Conservation (phyloP, 2,797 vertebrate species). For the Sebastes wilsoni region DNA sequence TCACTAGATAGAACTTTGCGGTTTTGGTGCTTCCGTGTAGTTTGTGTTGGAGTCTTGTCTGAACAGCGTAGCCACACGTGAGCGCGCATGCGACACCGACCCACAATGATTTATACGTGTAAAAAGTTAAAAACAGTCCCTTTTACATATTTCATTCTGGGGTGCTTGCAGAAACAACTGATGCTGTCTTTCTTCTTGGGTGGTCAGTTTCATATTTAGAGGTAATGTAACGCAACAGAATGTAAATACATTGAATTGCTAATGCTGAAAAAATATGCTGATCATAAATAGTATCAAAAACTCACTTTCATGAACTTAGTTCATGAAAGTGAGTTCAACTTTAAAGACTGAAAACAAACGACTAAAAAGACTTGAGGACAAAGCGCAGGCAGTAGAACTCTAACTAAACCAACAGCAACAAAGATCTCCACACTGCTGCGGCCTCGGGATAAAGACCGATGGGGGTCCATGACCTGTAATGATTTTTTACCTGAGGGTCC, state of each 20-base stretch:
- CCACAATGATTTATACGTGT: too few relatives aligned
- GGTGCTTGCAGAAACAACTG: neutral
- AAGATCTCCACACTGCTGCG: neutral
- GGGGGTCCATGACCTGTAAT: slow-evolving; percentile 48
- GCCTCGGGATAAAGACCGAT: slow-evolving; percentile 26
- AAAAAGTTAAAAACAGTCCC: too few relatives aligned
- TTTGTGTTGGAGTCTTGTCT: too few relatives aligned
- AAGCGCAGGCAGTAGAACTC: neutral
- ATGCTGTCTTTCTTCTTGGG: too few relatives aligned
- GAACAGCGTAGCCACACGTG: too few relatives aligned
- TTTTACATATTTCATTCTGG: neutral
- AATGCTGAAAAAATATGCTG: neutral
- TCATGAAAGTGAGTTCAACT: neutral
- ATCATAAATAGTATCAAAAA: neutral
- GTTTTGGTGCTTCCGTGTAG: too few relatives aligned
- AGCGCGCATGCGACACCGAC: too few relatives aligned
- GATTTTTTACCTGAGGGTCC: slow-evolving; percentile 47
- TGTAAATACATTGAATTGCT: neutral
- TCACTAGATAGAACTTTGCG: too few relatives aligned
- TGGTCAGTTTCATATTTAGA: too few relatives aligned
- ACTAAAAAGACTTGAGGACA: too few relatives aligned
- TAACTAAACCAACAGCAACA: neutral
- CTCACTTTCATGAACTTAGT: neutral
- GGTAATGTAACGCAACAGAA: too few relatives aligned
- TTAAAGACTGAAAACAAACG: neutral